phyloP scores from a whole-genome alignment of 2,888 invertebrate genomes.

The Orgyia antiqua region DNA sequence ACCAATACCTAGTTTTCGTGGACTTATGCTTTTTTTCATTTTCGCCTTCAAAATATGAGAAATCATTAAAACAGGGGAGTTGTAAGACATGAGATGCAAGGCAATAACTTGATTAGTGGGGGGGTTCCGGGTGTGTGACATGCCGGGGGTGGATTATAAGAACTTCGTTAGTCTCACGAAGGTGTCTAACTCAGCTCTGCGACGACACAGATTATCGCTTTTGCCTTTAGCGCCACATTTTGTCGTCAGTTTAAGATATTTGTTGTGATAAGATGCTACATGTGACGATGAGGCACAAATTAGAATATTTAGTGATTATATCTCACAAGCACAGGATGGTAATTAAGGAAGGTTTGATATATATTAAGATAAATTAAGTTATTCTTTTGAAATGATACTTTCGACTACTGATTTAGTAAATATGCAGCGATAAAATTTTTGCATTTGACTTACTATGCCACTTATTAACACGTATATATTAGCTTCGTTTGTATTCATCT shows the following conservation, averaged over 20 bases:
- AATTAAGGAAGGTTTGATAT: too few relatives aligned
- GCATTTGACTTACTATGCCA: too few relatives aligned
- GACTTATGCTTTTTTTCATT: background rate
- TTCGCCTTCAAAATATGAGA: conserved; percentile 23
- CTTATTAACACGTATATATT: too few relatives aligned
- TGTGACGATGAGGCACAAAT: conserved; percentile 7
- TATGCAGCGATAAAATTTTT: too few relatives aligned
- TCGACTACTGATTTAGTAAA: too few relatives aligned
- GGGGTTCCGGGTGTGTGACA: conserved; percentile 28
- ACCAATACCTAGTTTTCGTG: too few relatives aligned
- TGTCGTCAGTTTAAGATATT: conserved; percentile 46
- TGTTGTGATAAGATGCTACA: conserved; percentile 32
- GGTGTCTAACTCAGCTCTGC: conserved; percentile 68
- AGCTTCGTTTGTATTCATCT: too few relatives aligned
- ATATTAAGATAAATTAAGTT: background rate
- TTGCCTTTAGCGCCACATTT: conserved; percentile 57
- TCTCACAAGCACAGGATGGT: too few relatives aligned
- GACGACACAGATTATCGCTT: conserved; percentile 67
- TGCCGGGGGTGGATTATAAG: conserved; percentile 61
- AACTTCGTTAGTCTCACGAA: conserved; percentile 74
- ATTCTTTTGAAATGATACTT: too few relatives aligned
- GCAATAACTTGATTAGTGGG: conserved; percentile 68
- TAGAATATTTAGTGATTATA: background rate
- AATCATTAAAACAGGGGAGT: conserved; percentile 39
- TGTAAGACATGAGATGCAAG: conserved; percentile 63